These are phyloP conservation scores for Pithys albifrons DNA, from an alignment of 2,113 vertebrate species.

Conservation along the genomic window DNA sequence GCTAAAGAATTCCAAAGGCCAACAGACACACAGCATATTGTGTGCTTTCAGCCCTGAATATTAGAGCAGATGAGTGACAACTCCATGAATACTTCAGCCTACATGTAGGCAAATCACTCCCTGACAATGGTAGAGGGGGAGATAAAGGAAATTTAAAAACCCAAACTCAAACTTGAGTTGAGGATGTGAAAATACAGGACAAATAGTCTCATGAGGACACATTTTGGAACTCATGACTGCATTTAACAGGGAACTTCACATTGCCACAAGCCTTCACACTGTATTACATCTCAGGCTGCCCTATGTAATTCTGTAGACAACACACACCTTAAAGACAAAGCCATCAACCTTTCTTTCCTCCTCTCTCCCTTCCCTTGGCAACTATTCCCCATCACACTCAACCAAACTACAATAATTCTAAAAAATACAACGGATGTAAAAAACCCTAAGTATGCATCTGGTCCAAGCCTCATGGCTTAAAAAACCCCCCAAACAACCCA, in stretches of 20 bases:
- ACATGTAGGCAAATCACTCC: fast-evolving
- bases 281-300: neutral
- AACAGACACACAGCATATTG: neutral
- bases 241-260: neutral
- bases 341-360: neutral
- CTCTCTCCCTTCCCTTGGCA: neutral
- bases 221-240: neutral
- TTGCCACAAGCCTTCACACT: neutral
- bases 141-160: neutral
- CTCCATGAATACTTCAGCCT: neutral
- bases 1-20: neutral
- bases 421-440: neutral
- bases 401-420: neutral
- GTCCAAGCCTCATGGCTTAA: neutral
- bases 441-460: neutral
- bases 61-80: neutral
- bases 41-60: neutral
- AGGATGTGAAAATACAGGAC: neutral
- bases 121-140: neutral
- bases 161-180: neutral
- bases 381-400: neutral
- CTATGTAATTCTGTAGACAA: neutral
- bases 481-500: neutral
- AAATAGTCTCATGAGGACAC: neutral
- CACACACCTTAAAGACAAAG: neutral